These are phyloP conservation scores for Tympanuchus pallidicinctus DNA, from an alignment of 2,113 vertebrate species.

Conservation along the genomic window DNA sequence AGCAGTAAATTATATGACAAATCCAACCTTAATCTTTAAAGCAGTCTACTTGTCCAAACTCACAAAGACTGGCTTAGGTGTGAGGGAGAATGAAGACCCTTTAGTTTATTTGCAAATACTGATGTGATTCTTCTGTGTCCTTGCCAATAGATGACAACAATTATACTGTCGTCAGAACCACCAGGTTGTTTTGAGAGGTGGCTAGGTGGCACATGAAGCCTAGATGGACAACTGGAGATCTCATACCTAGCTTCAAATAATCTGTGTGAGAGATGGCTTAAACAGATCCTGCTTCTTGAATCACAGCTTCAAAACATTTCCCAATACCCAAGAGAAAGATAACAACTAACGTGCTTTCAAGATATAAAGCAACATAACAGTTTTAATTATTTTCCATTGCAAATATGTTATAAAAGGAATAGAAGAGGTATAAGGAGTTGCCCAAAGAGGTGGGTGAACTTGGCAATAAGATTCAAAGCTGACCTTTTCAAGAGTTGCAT, in stretches of 20 bases:
- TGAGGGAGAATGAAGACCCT: neutral
- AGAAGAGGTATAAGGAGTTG: neutral
- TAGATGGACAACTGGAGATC: neutral
- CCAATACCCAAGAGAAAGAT: neutral
- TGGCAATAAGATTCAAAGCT: conserved; percentile 42
- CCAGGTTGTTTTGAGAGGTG: neutral
- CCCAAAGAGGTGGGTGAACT: conserved; percentile 1
- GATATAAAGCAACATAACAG: neutral
- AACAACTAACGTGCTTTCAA: conserved; percentile 4
- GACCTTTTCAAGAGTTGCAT: conserved; percentile 50
- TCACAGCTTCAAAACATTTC: neutral
- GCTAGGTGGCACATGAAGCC: neutral
- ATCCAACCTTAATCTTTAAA: neutral
- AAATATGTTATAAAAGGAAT: conserved; percentile 3
- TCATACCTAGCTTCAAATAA: neutral
- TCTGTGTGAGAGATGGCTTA: neutral
- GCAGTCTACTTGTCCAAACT: neutral
- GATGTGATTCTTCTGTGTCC: neutral
- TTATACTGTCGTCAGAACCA: neutral
- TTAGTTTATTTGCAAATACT: neutral
- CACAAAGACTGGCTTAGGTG: neutral
- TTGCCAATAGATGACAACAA: neutral
- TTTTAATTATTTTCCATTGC: conserved; percentile 31
- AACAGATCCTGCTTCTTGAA: conserved; percentile 3
- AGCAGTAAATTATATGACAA: neutral